Evolutionary conservation across 2,113 vertebrate species (phyloP).

Genomic region (Thunnus maccoyii): DNA sequence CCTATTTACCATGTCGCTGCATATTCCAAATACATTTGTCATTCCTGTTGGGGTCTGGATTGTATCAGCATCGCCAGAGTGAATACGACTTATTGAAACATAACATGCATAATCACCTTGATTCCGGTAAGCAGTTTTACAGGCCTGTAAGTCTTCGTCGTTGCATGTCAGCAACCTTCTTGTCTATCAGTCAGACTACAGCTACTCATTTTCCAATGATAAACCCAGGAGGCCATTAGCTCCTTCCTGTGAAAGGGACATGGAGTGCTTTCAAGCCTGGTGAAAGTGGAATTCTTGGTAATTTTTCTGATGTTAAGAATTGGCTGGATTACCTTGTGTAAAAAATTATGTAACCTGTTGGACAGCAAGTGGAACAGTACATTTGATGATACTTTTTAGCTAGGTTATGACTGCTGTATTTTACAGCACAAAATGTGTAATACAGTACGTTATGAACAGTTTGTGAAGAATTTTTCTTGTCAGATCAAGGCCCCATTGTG

Average conservation of each 20-base stretch:
- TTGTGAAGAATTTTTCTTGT: slow-evolving; percentile 6
- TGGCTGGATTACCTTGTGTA: slow-evolving; percentile 20
- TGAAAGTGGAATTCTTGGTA: slow-evolving; percentile 40
- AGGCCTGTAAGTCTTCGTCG: slow-evolving; percentile 1
- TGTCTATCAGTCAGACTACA: slow-evolving; percentile 25
- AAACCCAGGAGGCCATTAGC: slow-evolving; percentile 26
- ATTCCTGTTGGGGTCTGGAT: slow-evolving; percentile 41
- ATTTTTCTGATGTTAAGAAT: slow-evolving; percentile 9
- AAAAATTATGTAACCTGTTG: slow-evolving; percentile 23
- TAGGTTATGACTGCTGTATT: neutral
- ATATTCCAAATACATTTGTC: slow-evolving; percentile 56
- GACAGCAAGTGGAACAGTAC: neutral
- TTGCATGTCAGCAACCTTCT: slow-evolving; percentile 41
- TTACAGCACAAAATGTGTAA: neutral
- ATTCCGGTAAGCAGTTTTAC: slow-evolving; percentile 33
- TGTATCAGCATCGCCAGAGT: slow-evolving; percentile 25
- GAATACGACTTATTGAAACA: slow-evolving; percentile 47
- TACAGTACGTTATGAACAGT: neutral
- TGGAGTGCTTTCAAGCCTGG: slow-evolving; percentile 14
- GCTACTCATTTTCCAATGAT: slow-evolving; percentile 27
- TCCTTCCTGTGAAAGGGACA: slow-evolving; percentile 37
- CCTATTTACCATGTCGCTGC: slow-evolving; percentile 45
- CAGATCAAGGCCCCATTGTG: slow-evolving; percentile 63
- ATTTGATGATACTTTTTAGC: slow-evolving; percentile 28
- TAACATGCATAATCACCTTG: slow-evolving; percentile 43